Conservation (phyloP, 2,888 invertebrate genomes). For the Limnephilus auricula region DNA sequence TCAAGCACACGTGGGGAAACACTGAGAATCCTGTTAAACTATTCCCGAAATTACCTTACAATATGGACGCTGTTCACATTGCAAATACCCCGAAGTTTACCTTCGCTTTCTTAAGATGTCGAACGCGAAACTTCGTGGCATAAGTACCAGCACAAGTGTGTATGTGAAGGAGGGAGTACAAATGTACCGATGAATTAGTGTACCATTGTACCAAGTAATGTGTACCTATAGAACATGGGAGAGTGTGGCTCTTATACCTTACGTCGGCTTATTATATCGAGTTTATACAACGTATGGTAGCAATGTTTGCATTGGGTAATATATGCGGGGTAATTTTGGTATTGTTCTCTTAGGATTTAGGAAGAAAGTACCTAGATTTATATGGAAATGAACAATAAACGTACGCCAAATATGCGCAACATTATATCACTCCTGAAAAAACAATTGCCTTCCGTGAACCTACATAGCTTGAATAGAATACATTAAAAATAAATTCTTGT, state of each 20-base stretch:
- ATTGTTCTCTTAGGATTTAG: constrained; percentile 64
- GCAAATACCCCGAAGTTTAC: constrained; percentile 50
- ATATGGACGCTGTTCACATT: constrained; percentile 38
- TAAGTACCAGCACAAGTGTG: constrained; percentile 18
- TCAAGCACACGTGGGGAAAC: constrained; percentile 18
- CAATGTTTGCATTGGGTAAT: constrained; percentile 64
- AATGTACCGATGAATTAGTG: neutral
- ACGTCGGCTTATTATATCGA: constrained; percentile 58
- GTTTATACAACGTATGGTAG: constrained; percentile 61
- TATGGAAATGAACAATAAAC: constrained; percentile 64
- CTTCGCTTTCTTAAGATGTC: constrained; percentile 64
- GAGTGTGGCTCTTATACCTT: constrained; percentile 45
- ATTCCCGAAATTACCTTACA: constrained; percentile 44
- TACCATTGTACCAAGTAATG: neutral
- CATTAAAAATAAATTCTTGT: neutral
- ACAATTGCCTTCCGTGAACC: constrained; percentile 14
- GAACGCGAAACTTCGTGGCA: constrained; percentile 51
- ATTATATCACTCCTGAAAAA: constrained; percentile 54
- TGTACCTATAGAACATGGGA: constrained; percentile 2
- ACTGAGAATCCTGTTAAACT: constrained; percentile 8
- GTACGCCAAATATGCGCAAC: constrained; percentile 53
- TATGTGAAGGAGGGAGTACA: neutral
- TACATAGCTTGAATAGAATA: neutral
- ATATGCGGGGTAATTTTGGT: constrained; percentile 66
- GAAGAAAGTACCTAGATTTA: constrained; percentile 57